Base-by-base conservation (phyloP, 2,113 vertebrate genomes). In the Microcebus murinus region DNA sequence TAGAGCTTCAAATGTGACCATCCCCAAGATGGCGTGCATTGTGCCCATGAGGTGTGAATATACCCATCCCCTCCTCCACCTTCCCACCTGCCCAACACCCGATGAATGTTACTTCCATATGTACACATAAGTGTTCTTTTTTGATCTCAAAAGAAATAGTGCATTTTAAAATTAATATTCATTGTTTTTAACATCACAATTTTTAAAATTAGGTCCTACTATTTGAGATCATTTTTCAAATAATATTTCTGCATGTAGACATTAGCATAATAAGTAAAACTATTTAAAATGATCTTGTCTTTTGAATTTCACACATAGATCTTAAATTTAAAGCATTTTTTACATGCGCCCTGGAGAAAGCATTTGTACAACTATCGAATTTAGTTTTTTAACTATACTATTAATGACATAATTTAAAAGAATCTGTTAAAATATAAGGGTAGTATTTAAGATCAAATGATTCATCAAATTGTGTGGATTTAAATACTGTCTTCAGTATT, bases 371-470 rank as follows among this genome's bases (percentile, higher is more conserved):
- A n/a, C 34, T 96, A 67, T 76, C 21, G 77, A 89, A 90, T 55
- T 80, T 95, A 76, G 12, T 94, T 91, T 87, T 67, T 48, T 74
- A 94, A 82, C 15, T 31, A 8, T 45, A 92, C 31, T 85, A 95
- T 92, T 87, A 94, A 65, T 73, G 25, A 48, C 18, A 87, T 76
- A n/a, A 83, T 83, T 92, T 93, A 34, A 96, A 93, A 94, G 73
- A 93, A 77, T 50, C 29, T 90, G 65, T 27, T 96, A n/a, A 87
- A 95, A 87, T 89, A 77, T 63, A 61, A 91, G 27, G 13, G 6
- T 70, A 81, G n/a, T 90, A 3, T 76, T 97, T 90, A 90, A 92
- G 48, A 95, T 71, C 52, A 97, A 98, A 94, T 71, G 3, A n/a
- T 82, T 4, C 34, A 31, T n/a, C 27, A n/a, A 48, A 25, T 9